phyloP scores from a whole-genome alignment of 2,113 vertebrate species.

The Rhinichthys klamathensis region DNA sequence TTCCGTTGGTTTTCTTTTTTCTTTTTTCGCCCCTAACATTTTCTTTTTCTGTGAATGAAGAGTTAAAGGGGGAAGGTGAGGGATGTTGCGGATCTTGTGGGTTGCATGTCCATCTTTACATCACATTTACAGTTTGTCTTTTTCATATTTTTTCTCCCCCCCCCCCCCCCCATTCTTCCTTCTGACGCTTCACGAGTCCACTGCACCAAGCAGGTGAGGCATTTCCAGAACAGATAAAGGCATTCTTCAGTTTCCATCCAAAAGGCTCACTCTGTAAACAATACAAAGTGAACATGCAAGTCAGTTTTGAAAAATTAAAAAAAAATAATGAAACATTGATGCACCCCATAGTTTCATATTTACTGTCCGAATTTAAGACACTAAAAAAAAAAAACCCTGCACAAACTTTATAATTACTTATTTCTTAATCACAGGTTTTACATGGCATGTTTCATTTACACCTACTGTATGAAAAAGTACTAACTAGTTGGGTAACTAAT shows the following conservation, averaged over 20 bases:
- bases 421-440: too few species aligned
- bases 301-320: not conserved
- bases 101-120: conserved; percentile 98
- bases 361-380: too few species aligned
- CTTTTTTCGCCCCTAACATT: conserved; percentile 45
- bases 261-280: conserved; percentile 85
- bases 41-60: conserved; percentile 72
- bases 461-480: too few species aligned
- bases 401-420: too few species aligned
- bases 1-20: conserved; percentile 68
- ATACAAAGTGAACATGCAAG: not conserved
- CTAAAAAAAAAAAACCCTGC: too few species aligned
- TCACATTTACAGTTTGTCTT: conserved; percentile 92
- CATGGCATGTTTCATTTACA: too few species aligned
- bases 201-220: conserved; percentile 82
- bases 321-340: not conserved
- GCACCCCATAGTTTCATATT: too few species aligned
- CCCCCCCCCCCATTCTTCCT: conserved; percentile 51
- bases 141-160: conserved; percentile 32
- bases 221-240: conserved; percentile 81
- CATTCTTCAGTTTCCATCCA: conserved; percentile 77
- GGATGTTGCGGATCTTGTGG: conserved; percentile 78
- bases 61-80: conserved; percentile 88
- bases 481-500: too few species aligned
- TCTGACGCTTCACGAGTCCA: conserved; percentile 88